Conservation (phyloP, 2,888 invertebrate species). For the Eledona agricola region DNA sequence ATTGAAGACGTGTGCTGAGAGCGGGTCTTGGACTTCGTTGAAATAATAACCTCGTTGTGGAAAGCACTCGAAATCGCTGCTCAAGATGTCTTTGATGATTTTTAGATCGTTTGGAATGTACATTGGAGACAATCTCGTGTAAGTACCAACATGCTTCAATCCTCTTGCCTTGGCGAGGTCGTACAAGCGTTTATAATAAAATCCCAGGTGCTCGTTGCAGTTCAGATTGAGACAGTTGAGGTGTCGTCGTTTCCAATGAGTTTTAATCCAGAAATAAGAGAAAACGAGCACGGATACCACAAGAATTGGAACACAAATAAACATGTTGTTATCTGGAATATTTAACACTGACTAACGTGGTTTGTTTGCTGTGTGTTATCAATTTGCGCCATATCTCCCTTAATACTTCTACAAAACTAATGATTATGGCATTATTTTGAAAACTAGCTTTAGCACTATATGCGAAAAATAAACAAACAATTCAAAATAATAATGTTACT, state of each 20-base stretch:
- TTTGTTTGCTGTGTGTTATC: too few species aligned
- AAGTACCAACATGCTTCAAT: conserved; percentile 19
- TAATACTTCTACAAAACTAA: too few species aligned
- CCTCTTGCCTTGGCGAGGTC: conserved; percentile 1
- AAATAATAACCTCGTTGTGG: conserved; percentile 1
- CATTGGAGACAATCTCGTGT: neutral
- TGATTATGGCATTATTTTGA: too few species aligned
- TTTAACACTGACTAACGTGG: too few species aligned
- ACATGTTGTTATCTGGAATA: too few species aligned
- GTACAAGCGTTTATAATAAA: conserved; percentile 13
- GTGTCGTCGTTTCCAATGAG: conserved; percentile 2
- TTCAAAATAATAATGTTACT: too few species aligned
- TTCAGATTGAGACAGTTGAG: neutral
- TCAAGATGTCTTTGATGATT: conserved; percentile 5
- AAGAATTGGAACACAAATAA: too few species aligned
- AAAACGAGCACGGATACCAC: too few species aligned
- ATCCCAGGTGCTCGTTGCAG: too few species aligned
- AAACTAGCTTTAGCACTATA: too few species aligned
- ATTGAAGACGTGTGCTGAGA: neutral
- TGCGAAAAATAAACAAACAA: too few species aligned
- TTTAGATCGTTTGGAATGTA: conserved; percentile 13
- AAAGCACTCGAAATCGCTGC: conserved; percentile 8
- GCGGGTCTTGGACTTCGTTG: neutral
- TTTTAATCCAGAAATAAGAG: neutral
- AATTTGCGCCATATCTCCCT: too few species aligned